phyloP scores from a whole-genome alignment of 2,797 vertebrate genomes.

The Sebastes baramenuke region DNA sequence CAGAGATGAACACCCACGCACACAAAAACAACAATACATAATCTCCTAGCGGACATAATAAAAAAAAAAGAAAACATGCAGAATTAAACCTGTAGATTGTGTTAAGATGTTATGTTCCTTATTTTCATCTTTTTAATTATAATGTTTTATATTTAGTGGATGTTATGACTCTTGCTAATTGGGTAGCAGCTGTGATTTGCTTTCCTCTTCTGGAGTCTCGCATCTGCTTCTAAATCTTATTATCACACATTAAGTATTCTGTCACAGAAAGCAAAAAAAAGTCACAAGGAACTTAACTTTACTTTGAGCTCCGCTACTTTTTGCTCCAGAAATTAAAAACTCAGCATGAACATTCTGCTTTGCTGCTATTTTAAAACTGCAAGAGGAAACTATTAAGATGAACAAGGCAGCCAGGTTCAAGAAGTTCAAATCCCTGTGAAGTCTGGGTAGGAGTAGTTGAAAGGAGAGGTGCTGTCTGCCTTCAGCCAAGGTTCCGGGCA shows the following conservation, averaged over 20 bases:
- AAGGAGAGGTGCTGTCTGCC: slow-evolving; percentile 19
- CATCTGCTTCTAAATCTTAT: not conserved
- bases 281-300: not conserved
- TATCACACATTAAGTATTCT: not conserved
- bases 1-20: not conserved
- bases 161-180: not conserved
- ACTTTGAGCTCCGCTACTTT: not conserved
- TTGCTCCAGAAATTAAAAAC: slow-evolving; percentile 5
- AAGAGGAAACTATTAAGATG: slow-evolving; percentile 23
- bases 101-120: not conserved
- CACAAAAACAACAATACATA: not conserved
- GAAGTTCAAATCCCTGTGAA: slow-evolving; percentile 32
- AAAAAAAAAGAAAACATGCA: not conserved
- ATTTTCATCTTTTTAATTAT: not conserved
- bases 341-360: slow-evolving; percentile 15
- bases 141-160: not conserved
- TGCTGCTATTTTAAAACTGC: slow-evolving; percentile 26
- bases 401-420: slow-evolving; percentile 24
- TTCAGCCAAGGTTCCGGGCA: slow-evolving; percentile 47
- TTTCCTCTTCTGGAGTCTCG: not conserved
- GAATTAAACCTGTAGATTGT: not conserved
- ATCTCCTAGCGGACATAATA: not conserved
- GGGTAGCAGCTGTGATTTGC: no score
- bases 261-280: slow-evolving; percentile 1
- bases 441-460: slow-evolving; percentile 33